Conservation (phyloP, 1,140 invertebrate genomes). For the Drosophila rufa region DNA sequence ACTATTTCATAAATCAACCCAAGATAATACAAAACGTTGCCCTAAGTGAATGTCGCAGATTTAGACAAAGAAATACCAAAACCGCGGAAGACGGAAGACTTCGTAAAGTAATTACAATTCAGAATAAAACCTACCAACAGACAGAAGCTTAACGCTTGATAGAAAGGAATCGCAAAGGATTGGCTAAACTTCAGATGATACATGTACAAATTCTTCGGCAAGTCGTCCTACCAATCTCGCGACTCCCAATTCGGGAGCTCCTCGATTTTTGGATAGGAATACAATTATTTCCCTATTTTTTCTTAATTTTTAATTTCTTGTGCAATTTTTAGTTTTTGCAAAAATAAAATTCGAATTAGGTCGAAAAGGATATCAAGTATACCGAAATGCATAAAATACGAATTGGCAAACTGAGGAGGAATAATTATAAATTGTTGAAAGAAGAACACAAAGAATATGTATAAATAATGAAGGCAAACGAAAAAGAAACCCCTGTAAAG, state of each 20-base stretch:
- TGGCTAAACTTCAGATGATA: conserved; percentile 29
- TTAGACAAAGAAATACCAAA: conserved; percentile 72
- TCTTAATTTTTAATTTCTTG: conserved; percentile 50
- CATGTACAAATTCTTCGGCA: conserved; percentile 18
- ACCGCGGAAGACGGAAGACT: conserved; percentile 33
- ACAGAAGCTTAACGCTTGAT: conserved; percentile 34
- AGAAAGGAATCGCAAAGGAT: conserved; percentile 35
- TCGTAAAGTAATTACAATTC: conserved; percentile 35
- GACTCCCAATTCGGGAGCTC: neutral
- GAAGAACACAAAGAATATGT: conserved; percentile 53
- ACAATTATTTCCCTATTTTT: neutral
- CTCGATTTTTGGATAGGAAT: conserved; percentile 1
- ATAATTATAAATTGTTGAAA: conserved; percentile 67
- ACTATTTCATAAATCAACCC: conserved; percentile 15
- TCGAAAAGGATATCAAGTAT: conserved; percentile 83
- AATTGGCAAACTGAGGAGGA: conserved; percentile 39
- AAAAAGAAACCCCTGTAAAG: conserved; percentile 61
- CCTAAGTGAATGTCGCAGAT: conserved; percentile 52
- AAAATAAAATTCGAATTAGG: conserved; percentile 67
- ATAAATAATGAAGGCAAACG: conserved; percentile 42
- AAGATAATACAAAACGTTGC: conserved; percentile 40
- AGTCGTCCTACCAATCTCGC: neutral
- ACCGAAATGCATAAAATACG: conserved; percentile 60
- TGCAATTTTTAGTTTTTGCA: conserved; percentile 71
- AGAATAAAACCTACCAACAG: conserved; percentile 17